Evolutionary conservation across 2,113 vertebrate species (phyloP).

Genomic region (Xenotilapia leptura): DNA sequence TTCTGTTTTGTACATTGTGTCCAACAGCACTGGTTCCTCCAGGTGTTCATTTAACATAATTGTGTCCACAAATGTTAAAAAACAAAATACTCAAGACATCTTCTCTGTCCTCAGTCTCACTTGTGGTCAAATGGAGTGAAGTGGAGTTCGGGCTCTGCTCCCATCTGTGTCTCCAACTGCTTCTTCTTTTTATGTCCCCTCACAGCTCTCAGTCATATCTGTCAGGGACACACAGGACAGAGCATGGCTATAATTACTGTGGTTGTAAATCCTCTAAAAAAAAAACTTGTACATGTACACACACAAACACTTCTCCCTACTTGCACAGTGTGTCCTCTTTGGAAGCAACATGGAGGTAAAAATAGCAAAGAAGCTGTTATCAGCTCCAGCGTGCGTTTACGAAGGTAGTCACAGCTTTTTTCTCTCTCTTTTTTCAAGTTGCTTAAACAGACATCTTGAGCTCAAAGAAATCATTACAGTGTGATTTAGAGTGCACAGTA

Average conservation of each 20-base stretch:
- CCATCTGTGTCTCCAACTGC: background rate
- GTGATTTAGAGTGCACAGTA: background rate
- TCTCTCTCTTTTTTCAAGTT: background rate
- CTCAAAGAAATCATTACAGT: background rate
- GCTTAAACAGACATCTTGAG: background rate
- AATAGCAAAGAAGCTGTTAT: conserved; percentile 24
- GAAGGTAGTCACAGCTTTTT: background rate
- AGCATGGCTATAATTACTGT: conserved; percentile 10
- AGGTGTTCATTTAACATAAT: background rate
- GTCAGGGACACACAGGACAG: conserved; percentile 16
- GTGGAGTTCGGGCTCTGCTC: background rate
- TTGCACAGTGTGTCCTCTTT: background rate
- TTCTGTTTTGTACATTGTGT: background rate
- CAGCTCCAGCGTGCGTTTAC: background rate
- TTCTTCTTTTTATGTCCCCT: background rate
- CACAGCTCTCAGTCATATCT: conserved; percentile 8
- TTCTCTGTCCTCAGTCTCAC: background rate
- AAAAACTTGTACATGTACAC: background rate
- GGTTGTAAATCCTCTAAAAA: conserved; percentile 2
- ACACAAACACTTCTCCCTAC: background rate
- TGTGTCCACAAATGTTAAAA: background rate
- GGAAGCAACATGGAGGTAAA: conserved; percentile 1
- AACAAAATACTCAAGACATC: background rate
- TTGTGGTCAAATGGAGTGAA: background rate
- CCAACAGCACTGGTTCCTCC: background rate